Evolutionary conservation across 2,113 vertebrate species (phyloP), one percentile per base, ranked within the genome.

Genomic region (Dasyornis broadbenti): DNA sequence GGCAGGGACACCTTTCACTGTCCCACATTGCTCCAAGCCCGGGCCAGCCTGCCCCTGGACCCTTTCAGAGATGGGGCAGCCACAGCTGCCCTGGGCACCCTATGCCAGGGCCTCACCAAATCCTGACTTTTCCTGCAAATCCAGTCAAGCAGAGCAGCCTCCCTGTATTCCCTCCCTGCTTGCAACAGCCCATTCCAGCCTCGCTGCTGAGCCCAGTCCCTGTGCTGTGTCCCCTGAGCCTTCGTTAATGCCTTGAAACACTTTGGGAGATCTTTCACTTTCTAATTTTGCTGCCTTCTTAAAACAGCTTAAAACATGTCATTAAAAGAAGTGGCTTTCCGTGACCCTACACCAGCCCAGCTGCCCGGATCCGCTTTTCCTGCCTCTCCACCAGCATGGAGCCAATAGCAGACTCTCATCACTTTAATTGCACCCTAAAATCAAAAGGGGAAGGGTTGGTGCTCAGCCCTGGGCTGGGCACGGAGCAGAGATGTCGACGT

Each of bases 81-180:
- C 54, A 23, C 63, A 61, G 47, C 28, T 69, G 0, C 33, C 23
- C 45, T 53, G 78, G n/a, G 20, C 13, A 37, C 2, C 14, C 50
- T 30, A 31, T 50, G 49, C 57, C 86, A 81, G 37, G 14, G 8
- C 33, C 37, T 59, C 47, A 5, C 10, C 63, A 42, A 42, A 42
- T 76, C 53, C 75, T 9, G 56, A 22, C 19, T 69, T 54, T 50
- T 5, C 4, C 20, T 60, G 35, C 23, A 68, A 10, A 68, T 30
- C 39, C 17, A 54, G 28, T 0, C 0, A 40, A 70, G 20, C 50
- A 39, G 35, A 65, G 54, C 60, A 78, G 45, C 30, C 45, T 27
- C 42, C 10, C 47, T 13, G 23, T 2, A 2, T 19, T 31, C 54
- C 65, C 20, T 23, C 2, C 0, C 1, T 11, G 14, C 20, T 64